Conservation (phyloP, 2,888 invertebrate species). For the Lacanobia oleracea region DNA sequence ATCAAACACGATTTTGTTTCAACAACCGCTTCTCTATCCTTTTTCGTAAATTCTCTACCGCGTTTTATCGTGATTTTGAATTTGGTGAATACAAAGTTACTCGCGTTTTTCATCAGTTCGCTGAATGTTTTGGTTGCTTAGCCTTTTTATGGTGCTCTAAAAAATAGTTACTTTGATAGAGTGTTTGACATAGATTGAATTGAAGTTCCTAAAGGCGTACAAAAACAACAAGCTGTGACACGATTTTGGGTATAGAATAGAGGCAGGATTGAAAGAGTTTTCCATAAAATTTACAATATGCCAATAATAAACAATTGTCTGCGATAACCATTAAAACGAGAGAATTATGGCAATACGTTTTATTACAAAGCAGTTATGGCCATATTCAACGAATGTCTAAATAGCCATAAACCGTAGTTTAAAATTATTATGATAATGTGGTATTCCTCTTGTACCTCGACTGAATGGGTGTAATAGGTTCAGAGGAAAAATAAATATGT, state of each 20-base stretch:
- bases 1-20: slow-evolving; percentile 75
- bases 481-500: too few species aligned
- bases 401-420: not conserved
- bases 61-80: slow-evolving; percentile 42
- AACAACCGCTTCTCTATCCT: slow-evolving; percentile 52
- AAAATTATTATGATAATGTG: not conserved
- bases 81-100: slow-evolving; percentile 29
- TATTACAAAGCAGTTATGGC: not conserved
- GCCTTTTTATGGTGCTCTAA: slow-evolving; percentile 15
- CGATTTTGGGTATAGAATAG: not conserved
- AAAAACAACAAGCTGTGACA: not conserved
- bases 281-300: not conserved
- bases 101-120: slow-evolving; percentile 35
- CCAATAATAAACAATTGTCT: not conserved
- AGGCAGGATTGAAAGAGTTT: not conserved
- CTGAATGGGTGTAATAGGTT: too few species aligned
- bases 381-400: not conserved
- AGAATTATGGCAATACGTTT: not conserved
- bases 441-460: too few species aligned
- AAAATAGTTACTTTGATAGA: slow-evolving; percentile 8
- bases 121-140: slow-evolving; percentile 18
- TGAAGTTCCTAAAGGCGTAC: not conserved
- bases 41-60: slow-evolving; percentile 31
- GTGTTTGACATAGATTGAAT: slow-evolving; percentile 18
- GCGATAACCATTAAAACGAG: not conserved